Evolutionary conservation across 2,797 vertebrate species (phyloP).

Genomic region (Brotula barbata): DNA sequence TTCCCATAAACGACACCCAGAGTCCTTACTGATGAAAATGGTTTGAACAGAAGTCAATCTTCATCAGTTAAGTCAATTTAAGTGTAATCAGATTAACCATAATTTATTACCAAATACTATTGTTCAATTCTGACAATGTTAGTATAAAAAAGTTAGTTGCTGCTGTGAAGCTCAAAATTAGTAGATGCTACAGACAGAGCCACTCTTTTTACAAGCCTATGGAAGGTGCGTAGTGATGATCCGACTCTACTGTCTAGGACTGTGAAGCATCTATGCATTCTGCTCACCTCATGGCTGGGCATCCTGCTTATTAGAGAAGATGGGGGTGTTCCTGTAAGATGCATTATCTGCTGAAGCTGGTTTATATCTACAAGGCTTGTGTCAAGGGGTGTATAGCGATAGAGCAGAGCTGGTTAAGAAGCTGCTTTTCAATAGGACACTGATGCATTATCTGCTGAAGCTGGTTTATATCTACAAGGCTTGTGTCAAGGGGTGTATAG

Average conservation of each 20-base stretch:
- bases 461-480: conserved; percentile 99
- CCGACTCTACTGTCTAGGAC: conserved; percentile 8
- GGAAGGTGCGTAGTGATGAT: conserved; percentile 4
- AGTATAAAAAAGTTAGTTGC: not conserved
- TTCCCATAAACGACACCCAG: not conserved
- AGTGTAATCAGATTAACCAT: not conserved
- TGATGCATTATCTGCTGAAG: conserved; percentile 99
- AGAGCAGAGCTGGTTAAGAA: conserved; percentile 78
- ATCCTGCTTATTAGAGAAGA: conserved; percentile 99
- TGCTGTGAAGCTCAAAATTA: not conserved
- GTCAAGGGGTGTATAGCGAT: conserved; percentile 95
- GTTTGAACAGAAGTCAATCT: not conserved
- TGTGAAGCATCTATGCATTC: conserved; percentile 10
- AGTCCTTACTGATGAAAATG: conserved; percentile 5
- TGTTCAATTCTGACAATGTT: not conserved
- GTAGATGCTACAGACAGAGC: not conserved
- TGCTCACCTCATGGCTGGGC: conserved; percentile 99
- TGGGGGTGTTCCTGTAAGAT: conserved; percentile 98
- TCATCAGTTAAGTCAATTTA: not conserved
- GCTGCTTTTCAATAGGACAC: conserved; percentile 60
- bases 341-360: conserved; percentile 99
- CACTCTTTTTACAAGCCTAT: conserved; percentile 9
- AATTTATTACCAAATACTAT: not conserved
- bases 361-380: conserved; percentile 96
- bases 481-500: conserved; percentile 94